These are phyloP conservation scores for Pseudococcus jackbeardsleyi DNA, from an alignment of 2,888 invertebrate genomes.

Conservation along the genomic window DNA sequence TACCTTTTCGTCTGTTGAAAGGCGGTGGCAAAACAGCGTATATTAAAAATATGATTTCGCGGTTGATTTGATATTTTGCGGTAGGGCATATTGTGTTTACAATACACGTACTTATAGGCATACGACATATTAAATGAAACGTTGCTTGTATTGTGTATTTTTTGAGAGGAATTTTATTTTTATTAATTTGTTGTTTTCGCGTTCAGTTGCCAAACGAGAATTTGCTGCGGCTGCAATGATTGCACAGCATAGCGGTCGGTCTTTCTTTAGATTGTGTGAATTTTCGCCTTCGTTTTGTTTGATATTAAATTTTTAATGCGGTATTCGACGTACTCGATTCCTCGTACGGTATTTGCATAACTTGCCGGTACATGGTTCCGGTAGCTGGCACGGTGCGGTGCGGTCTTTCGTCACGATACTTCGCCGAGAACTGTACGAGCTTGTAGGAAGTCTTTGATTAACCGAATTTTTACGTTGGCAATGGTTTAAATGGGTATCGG, in stretches of 20 bases:
- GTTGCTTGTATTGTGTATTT: not conserved
- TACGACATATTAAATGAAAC: not conserved
- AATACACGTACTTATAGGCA: not conserved
- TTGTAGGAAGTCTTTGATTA: slow-evolving; percentile 6
- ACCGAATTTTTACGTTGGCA: slow-evolving; percentile 13
- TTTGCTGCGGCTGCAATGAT: not conserved
- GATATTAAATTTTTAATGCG: not conserved
- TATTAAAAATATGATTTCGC: slow-evolving; percentile 17
- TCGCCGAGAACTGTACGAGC: not conserved
- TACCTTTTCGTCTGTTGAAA: not conserved
- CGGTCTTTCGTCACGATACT: not conserved
- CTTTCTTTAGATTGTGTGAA: not conserved
- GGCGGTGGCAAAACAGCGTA: not conserved
- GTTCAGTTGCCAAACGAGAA: not conserved
- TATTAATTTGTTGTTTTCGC: slow-evolving; percentile 22
- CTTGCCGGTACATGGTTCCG: not conserved
- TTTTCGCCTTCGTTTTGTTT: not conserved
- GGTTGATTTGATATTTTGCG: slow-evolving; percentile 3
- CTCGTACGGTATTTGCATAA: not conserved
- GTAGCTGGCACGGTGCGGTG: not conserved
- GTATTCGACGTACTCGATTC: not conserved
- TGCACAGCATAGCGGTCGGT: not conserved
- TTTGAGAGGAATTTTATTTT: slow-evolving; percentile 12
- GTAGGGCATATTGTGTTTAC: not conserved
- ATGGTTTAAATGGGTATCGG: not conserved